Percentiles rank a stretch among this genome's conserved stretches.
Evolutionary conservation across 2,888 invertebrate genomes (phyloP).

Genomic region (Linnaemya vulpina): DNA sequence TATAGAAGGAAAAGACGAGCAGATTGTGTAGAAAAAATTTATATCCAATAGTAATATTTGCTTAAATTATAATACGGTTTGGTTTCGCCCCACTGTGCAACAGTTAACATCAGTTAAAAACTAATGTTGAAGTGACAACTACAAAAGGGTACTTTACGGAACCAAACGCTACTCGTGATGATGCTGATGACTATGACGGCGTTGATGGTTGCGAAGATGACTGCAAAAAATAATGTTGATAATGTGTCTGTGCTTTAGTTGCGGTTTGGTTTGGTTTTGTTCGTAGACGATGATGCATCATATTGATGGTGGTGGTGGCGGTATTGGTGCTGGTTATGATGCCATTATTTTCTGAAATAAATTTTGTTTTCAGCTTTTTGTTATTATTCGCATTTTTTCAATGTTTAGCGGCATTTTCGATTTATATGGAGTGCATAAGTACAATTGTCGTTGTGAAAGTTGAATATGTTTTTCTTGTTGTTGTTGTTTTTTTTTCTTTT

Average conservation of each 20-base stretch:
- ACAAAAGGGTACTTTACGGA: slow-evolving; percentile 56
- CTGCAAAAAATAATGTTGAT: slow-evolving; percentile 47
- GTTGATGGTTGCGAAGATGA: slow-evolving; percentile 28
- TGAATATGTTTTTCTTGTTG: neutral
- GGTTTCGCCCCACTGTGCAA: slow-evolving; percentile 10
- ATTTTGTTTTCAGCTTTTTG: slow-evolving; percentile 22
- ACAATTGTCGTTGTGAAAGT: slow-evolving; percentile 12
- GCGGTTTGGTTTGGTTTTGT: slow-evolving; percentile 58
- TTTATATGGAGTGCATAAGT: neutral
- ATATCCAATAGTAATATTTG: too few relatives aligned
- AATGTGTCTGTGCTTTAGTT: slow-evolving; percentile 66
- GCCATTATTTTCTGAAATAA: slow-evolving; percentile 44
- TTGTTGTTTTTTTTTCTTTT: slow-evolving; percentile 1
- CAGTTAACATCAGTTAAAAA: slow-evolving; percentile 53
- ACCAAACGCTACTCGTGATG: slow-evolving; percentile 50
- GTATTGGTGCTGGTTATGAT: slow-evolving; percentile 39
- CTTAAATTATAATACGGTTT: neutral
- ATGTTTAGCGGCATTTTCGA: slow-evolving; percentile 28
- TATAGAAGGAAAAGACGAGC: too few relatives aligned
- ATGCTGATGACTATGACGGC: slow-evolving; percentile 41
- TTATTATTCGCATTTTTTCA: slow-evolving; percentile 4
- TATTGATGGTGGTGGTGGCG: slow-evolving; percentile 23
- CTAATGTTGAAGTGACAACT: slow-evolving; percentile 60
- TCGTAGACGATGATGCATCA: slow-evolving; percentile 49
- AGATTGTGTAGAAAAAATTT: too few relatives aligned